Evolutionary conservation across 2,888 invertebrate genomes (phyloP).

Genomic region (Chorisops tibialis): DNA sequence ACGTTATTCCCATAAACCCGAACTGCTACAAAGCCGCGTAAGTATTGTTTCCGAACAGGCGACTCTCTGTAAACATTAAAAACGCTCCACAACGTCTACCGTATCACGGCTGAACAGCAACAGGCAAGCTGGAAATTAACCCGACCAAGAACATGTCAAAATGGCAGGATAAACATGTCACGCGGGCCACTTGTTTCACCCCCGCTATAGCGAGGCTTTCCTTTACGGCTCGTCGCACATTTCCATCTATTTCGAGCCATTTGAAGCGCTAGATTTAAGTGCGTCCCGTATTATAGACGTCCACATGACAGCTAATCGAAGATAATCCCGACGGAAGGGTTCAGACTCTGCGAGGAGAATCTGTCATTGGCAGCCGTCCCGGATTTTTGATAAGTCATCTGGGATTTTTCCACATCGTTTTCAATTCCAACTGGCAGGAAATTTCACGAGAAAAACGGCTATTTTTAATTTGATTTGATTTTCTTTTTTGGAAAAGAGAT

Average conservation of each 20-base stretch:
- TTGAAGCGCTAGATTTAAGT: too few species aligned
- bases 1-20: constrained; percentile 12
- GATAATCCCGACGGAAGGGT: too few species aligned
- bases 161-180: constrained; percentile 25
- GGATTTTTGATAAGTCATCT: too few species aligned
- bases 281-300: too few species aligned
- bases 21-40: background rate
- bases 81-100: background rate
- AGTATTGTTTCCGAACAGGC: background rate
- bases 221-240: too few species aligned
- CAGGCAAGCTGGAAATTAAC: background rate
- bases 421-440: background rate
- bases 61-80: background rate
- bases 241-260: too few species aligned
- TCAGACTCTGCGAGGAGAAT: too few species aligned
- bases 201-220: too few species aligned
- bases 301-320: too few species aligned
- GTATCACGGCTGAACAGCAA: background rate
- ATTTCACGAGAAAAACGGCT: constrained; percentile 10
- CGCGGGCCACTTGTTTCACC: constrained; percentile 12
- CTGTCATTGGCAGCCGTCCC: too few species aligned
- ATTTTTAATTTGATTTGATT: constrained; percentile 4
- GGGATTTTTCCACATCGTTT: too few species aligned
- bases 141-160: constrained; percentile 18
- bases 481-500: background rate